Base-by-base conservation (phyloP, 2,797 vertebrate genomes). In the Phalloptychus januarius region DNA sequence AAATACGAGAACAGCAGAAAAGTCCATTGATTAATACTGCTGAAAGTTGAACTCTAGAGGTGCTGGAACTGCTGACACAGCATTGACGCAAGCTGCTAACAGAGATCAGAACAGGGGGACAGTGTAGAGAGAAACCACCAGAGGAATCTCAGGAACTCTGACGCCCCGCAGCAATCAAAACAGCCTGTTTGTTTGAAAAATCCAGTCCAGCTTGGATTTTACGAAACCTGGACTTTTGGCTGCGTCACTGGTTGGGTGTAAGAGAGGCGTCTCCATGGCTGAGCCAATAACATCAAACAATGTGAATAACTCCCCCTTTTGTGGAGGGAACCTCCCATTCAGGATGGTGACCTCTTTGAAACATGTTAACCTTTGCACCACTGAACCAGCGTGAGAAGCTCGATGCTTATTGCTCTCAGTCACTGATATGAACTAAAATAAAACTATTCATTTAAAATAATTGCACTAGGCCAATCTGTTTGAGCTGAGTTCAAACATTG, bases 261-360 rank as follows among this genome's bases (percentile, higher is more conserved):
- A 85, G 88, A 91, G 92, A 91, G 92, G 92, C 88, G 92, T 89
- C 75, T 61, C 90, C 87, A 46, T 4, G 72, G 58, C 81, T 76
- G 73, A 82, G 75, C 95, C 94, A 95, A 93, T 95, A 74, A 78
- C 54, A 71, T 18, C 36, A 40, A 18, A 54, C 25, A 1, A 5
- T 70, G 10, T 6, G 20, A 80, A 80, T 70, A 86, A 92, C 91
- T 77, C 90, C 93, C 91, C 75, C 71, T 11, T 69, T 4, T 72
- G 82, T 86, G 76, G 79, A 74, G 72, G 44, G 48, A 40, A 56
- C 74, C 77, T 44, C 84, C 83, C 63, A 54, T 82, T 82, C 63
- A 73, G 31, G 52, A 75, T 46, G 69, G 40, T n/a, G 77, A 71
- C 61, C 56, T 79, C 81, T 83, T 74, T 74, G 65, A 77, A 79